Evolutionary conservation across 2,888 invertebrate species (phyloP).

Genomic region (Hesperia comma): DNA sequence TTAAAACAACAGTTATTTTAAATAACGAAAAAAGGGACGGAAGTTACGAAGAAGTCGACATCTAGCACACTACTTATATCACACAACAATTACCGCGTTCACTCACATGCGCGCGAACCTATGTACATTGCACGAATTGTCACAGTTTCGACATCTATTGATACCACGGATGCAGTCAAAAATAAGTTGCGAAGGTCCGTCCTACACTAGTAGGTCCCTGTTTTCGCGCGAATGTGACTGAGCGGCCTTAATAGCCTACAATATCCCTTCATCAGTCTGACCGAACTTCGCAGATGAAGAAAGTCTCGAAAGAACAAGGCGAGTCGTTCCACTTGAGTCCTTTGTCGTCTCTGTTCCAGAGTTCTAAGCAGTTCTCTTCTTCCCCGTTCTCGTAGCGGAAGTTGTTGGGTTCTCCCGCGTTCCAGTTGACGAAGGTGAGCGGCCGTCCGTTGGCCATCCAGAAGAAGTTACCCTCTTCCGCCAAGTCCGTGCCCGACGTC

Average conservation of each 20-base stretch:
- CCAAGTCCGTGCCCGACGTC: slow-evolving; percentile 96
- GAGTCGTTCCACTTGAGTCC: slow-evolving; percentile 97
- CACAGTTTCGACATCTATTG: too few species aligned
- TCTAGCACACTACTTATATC: slow-evolving; percentile 65
- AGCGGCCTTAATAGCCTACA: slow-evolving; percentile 41
- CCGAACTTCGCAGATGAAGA: slow-evolving; percentile 94
- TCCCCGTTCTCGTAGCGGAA: slow-evolving; percentile 97
- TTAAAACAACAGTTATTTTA: background rate
- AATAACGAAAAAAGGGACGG: slow-evolving; percentile 1
- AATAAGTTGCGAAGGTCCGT: too few species aligned
- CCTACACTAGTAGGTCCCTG: too few species aligned
- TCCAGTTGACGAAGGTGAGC: slow-evolving; percentile 96
- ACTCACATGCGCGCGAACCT: too few species aligned
- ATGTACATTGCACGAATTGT: too few species aligned
- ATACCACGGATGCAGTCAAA: too few species aligned
- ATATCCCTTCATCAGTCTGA: slow-evolving; percentile 63
- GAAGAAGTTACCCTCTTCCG: slow-evolving; percentile 95
- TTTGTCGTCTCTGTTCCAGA: slow-evolving; percentile 96
- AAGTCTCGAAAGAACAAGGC: slow-evolving; percentile 96
- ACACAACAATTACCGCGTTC: too few species aligned
- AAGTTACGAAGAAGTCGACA: slow-evolving; percentile 19
- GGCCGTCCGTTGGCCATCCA: slow-evolving; percentile 97
- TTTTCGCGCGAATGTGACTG: too few species aligned
- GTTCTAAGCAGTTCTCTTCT: slow-evolving; percentile 95
- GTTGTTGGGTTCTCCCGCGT: slow-evolving; percentile 96